Base-by-base conservation (phyloP, 2,888 invertebrate genomes). In the Pyrochroa serraticornis region DNA sequence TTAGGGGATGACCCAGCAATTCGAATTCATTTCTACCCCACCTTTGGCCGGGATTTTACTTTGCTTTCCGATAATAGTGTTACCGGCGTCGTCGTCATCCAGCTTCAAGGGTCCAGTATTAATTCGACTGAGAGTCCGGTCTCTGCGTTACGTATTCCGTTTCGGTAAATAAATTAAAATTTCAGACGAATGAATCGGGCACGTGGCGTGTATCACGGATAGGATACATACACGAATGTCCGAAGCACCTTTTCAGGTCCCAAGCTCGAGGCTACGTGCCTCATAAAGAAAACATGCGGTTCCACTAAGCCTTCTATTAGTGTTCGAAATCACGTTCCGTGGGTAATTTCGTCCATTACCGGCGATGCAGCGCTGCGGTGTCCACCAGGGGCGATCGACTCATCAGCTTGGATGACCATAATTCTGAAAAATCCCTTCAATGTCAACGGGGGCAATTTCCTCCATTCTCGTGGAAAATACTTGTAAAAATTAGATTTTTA, bases 281-380 rank as follows among this genome's bases (percentile, higher is more conserved):
- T 75, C 75, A 76, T 76, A 77, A 77, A 76, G 75, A 76, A 77
- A 76, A 77, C 76, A 77, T 76, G 77, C 74, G 71, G 75, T 73
- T 70, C 69, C 68, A 67, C 72, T 76, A 76, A 76, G 75, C 75
- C 74, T 69, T 73, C 72, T 75, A 75, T 76, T 74, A 76, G 72
- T 71, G 73, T 74, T 76, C 73, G 72, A 70, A 71, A 74, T 75
- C 76, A 77, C 75, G 75, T 75, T 69, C 69, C 62, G 61, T 60
- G 65, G 72, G 73, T 72, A 73, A 74, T 75, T 74, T 71, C 68
- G 69, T 71, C 73, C 74, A 73, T 75, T 74, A 73, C 72, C 46
- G 50, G 58, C 58, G 36, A 53, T 44, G 39, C 44, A 44, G 55
- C 54, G 37, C 12, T 48, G 39, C 51, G 56, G 38, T 63, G 63